phyloP scores from a whole-genome alignment of 2,797 vertebrate species.

The Hyperoplus lanceolatus region DNA sequence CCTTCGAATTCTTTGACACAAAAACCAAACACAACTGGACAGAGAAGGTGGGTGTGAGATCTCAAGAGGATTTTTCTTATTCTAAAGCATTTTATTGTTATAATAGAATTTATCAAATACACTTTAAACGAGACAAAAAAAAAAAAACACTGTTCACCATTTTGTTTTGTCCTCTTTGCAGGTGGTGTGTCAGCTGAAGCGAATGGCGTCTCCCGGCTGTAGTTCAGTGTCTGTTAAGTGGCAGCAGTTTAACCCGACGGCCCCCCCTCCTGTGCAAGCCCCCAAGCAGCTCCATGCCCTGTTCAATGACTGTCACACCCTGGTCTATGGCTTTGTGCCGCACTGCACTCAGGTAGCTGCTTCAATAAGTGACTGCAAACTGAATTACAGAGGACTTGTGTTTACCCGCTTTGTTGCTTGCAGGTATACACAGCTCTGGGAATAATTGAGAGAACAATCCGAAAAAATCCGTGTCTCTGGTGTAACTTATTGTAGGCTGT shows the following conservation, averaged over 20 bases:
- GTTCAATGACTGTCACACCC: constrained; percentile 86
- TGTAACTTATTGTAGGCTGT: no score
- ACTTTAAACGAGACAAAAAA: neutral
- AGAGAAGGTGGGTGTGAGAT: constrained; percentile 84
- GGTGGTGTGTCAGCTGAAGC: constrained; percentile 84
- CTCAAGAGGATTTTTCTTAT: neutral
- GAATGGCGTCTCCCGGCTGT: constrained; percentile 85
- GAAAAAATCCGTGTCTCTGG: no score
- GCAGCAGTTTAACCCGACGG: constrained; percentile 84
- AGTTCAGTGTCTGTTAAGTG: constrained; percentile 90
- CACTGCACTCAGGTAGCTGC: constrained; percentile 88
- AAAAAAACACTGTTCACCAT: neutral
- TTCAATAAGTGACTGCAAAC: neutral
- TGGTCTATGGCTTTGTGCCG: constrained; percentile 90
- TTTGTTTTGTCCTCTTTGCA: constrained; percentile 48
- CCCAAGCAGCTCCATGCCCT: constrained; percentile 87
- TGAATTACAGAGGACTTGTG: neutral
- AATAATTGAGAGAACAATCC: no score
- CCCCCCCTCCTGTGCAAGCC: constrained; percentile 85
- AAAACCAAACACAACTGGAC: constrained; percentile 90
- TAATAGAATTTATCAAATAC: neutral
- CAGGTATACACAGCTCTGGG: neutral
- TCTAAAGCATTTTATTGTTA: neutral
- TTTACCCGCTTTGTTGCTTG: neutral
- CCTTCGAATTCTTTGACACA: constrained; percentile 90